Evolutionary conservation across 2,797 vertebrate species (phyloP).

Genomic region (Odontamblyopus lacepedii): DNA sequence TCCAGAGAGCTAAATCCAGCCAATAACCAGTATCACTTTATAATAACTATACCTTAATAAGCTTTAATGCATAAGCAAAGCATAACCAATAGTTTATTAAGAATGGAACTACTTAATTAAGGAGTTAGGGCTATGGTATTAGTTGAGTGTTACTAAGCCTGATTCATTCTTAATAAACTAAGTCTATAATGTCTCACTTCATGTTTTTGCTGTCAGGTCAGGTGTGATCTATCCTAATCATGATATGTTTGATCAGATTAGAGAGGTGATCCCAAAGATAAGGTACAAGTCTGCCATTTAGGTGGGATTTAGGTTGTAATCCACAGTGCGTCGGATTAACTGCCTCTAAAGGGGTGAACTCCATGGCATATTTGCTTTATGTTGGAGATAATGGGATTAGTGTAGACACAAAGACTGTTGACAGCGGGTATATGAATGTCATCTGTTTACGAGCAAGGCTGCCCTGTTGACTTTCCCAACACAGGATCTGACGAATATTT

Average conservation of each 20-base stretch:
- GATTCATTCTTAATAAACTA: not conserved
- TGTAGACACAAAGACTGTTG: conserved; percentile 53
- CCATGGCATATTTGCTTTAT: conserved; percentile 54
- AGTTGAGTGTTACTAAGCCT: too few relatives aligned
- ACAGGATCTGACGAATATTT: conserved; percentile 12
- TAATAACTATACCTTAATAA: not conserved
- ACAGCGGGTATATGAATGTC: conserved; percentile 39
- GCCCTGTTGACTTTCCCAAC: conserved; percentile 14
- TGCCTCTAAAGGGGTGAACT: conserved; percentile 33
- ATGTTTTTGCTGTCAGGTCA: not conserved
- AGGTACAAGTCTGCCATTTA: conserved; percentile 53
- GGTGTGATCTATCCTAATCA: conserved; percentile 23
- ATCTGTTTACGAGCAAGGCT: conserved; percentile 25
- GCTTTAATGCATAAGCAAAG: too few relatives aligned
- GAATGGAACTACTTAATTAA: too few relatives aligned
- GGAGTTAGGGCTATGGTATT: too few relatives aligned
- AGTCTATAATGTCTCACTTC: not conserved
- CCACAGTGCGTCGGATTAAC: conserved; percentile 60
- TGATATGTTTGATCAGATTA: conserved; percentile 45
- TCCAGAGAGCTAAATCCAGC: not conserved
- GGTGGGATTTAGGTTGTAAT: conserved; percentile 67
- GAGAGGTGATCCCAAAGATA: conserved; percentile 22
- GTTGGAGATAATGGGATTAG: conserved; percentile 68
- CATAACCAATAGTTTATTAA: too few relatives aligned
- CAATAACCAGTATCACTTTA: not conserved